phyloP scores from a whole-genome alignment of 2,888 invertebrate species.

The Cosmopolites sordidus region DNA sequence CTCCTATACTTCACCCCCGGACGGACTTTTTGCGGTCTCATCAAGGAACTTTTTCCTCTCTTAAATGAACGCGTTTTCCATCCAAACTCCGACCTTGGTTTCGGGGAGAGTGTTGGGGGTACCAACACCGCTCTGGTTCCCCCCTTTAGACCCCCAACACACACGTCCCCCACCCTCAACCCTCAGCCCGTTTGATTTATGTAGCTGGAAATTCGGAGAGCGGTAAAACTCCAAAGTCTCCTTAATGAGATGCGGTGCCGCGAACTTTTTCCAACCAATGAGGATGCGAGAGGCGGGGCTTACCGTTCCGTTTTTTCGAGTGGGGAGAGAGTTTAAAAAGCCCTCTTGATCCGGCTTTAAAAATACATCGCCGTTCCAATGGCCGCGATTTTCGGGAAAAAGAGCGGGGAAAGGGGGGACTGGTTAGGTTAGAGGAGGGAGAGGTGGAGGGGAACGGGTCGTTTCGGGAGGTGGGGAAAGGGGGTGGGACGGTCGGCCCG shows the following conservation, averaged over 20 bases:
- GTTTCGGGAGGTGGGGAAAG: constrained; percentile 23
- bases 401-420: neutral
- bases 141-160: neutral
- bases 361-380: constrained; percentile 49
- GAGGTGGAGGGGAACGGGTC: neutral
- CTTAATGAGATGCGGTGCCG: constrained; percentile 49
- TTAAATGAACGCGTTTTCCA: constrained; percentile 21
- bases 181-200: constrained; percentile 42
- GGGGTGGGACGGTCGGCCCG: constrained; percentile 40
- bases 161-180: neutral
- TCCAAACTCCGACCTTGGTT: constrained; percentile 23
- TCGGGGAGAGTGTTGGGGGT: neutral
- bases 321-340: constrained; percentile 44
- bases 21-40: constrained; percentile 9
- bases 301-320: constrained; percentile 40
- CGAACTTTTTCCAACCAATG: constrained; percentile 49
- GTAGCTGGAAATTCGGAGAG: constrained; percentile 45
- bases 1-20: too few relatives aligned
- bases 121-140: neutral
- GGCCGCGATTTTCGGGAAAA: constrained; percentile 32
- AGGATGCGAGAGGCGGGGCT: constrained; percentile 40
- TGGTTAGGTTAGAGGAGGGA: neutral
- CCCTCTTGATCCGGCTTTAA: constrained; percentile 45
- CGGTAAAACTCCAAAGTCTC: constrained; percentile 48
- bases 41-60: constrained; percentile 22